Percentiles rank a stretch among this genome's conserved stretches.
These are phyloP conservation scores for Ophion obscuratus DNA, from an alignment of 2,888 invertebrate genomes.

Conservation along the genomic window DNA sequence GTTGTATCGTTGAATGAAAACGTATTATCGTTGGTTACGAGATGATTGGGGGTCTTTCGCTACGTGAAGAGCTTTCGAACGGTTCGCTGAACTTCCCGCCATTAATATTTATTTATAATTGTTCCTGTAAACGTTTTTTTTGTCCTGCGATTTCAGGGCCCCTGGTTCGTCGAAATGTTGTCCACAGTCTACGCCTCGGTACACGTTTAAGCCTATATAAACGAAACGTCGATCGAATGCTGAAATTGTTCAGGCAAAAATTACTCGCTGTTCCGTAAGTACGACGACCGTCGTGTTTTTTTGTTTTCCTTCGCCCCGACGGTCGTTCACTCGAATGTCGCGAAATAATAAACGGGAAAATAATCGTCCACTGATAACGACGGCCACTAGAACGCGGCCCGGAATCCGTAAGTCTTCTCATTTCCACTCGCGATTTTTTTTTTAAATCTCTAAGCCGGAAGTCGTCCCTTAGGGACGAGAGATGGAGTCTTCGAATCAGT, in stretches of 20 bases:
- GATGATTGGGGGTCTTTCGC: neutral
- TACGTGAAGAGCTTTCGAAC: neutral
- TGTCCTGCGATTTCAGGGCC: conserved; percentile 73
- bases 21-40: neutral
- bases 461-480: conserved; percentile 1
- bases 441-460: conserved; percentile 14
- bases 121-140: conserved; percentile 28
- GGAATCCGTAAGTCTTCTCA: conserved; percentile 60
- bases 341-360: conserved; percentile 38
- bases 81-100: neutral
- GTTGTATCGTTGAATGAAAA: neutral
- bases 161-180: conserved; percentile 76
- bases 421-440: conserved; percentile 27
- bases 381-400: conserved; percentile 81
- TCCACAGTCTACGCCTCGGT: conserved; percentile 74
- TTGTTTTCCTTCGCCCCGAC: conserved; percentile 28
- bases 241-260: conserved; percentile 76
- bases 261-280: conserved; percentile 74
- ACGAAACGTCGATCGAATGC: conserved; percentile 77
- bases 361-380: conserved; percentile 55
- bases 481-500: conserved; percentile 71
- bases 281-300: conserved; percentile 76
- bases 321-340: conserved; percentile 7
- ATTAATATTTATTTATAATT: neutral
- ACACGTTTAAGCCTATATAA: conserved; percentile 76